phyloP scores from a whole-genome alignment of 2,888 invertebrate genomes.

The Mythimna vitellina region DNA sequence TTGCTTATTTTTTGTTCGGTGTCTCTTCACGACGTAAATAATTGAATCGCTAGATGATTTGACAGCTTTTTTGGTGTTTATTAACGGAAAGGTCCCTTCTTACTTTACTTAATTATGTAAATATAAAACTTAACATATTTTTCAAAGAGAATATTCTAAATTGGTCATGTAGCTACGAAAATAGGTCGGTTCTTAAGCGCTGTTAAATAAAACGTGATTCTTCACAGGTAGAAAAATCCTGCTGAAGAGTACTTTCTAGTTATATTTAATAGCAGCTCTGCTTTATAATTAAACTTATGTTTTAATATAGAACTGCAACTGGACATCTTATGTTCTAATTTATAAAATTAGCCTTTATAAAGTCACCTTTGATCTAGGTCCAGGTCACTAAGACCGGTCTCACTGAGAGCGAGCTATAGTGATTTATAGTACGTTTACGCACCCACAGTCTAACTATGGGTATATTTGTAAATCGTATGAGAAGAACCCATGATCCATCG shows the following conservation, averaged over 20 bases:
- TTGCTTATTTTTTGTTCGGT: conserved; percentile 31
- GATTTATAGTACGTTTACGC: too few species aligned
- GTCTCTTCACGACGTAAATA: conserved; percentile 27
- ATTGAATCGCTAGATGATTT: conserved; percentile 41
- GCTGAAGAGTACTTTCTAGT: neutral
- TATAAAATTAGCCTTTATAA: conserved; percentile 23
- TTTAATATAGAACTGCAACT: conserved; percentile 17
- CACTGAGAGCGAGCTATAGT: neutral
- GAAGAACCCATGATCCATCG: too few species aligned
- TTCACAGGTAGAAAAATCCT: neutral
- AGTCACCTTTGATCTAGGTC: neutral
- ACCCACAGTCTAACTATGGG: too few species aligned
- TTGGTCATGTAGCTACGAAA: neutral
- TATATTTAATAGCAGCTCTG: conserved; percentile 2
- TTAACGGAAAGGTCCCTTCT: conserved; percentile 4
- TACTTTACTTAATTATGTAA: conserved; percentile 30
- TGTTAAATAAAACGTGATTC: neutral
- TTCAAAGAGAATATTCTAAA: neutral
- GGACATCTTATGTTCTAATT: conserved; percentile 9
- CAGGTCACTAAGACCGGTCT: neutral
- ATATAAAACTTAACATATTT: conserved; percentile 8
- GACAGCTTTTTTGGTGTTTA: conserved; percentile 28
- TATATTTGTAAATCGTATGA: too few species aligned
- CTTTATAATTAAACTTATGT: conserved; percentile 18
- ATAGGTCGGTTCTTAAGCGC: neutral